Evolutionary conservation across 2,113 vertebrate genomes (phyloP), one percentile per base, ranked within the genome.

Genomic region (Edolisoma coerulescens): DNA sequence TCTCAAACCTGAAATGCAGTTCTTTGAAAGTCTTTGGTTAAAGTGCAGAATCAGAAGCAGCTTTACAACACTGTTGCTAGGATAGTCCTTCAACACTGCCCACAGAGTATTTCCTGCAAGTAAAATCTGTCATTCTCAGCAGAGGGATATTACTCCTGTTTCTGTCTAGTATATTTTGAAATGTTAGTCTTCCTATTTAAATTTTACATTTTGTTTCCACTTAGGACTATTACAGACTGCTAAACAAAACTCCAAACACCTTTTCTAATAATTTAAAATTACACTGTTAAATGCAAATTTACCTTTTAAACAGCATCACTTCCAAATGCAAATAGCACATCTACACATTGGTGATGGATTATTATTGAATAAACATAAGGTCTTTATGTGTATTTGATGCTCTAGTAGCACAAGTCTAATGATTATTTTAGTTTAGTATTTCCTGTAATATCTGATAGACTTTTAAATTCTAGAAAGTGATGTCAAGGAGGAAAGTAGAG

Each of bases 311-410:
- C 63, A 76, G 45, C 52, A 60, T 80, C 68, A 65, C 60, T 54
- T 23, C 85, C 91, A 91, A 92, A 93, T 92, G 81, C 69, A 91
- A 95, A 84, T 89, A 73, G 50, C 37, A 24, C 49, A 63, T 76
- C 83, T 95, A 28, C 76, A 53, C 69, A 45, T 28, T 64, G 68
- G 30, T 90, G 89, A 92, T 89, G 64, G 77, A 81, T 89, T 92
- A 86, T 92, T 93, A 77, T 56, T 95, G 91, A 78, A 93, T 96
- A 96, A 97, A 95, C 79, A 88, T 86, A 94, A 95, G 56, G 33
- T 74, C 30, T 93, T 92, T 79, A 37, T 81, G n/a, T 70, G 52
- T 71, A 35, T 81, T 86, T 86, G 73, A 45, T 88, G 71, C 56
- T 92, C 6, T 70, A 32, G 42, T 42, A 63, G 52, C 30, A 61